Evolutionary conservation across 2,113 vertebrate genomes (phyloP).

Genomic region (Daphoenositta chrysoptera): DNA sequence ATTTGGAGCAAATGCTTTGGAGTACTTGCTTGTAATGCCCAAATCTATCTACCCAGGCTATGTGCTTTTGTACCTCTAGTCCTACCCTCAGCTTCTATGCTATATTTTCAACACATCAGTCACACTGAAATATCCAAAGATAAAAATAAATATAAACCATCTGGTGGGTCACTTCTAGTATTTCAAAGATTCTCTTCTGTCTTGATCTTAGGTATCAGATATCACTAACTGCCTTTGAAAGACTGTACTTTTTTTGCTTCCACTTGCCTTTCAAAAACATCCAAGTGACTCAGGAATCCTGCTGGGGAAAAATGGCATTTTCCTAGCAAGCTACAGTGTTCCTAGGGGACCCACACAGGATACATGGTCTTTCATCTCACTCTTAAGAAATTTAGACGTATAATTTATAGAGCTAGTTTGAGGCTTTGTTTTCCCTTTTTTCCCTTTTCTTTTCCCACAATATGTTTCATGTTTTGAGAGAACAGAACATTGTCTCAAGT

Average conservation of each 20-base stretch:
- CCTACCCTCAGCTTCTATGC: not conserved
- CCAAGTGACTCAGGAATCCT: conserved; percentile 10
- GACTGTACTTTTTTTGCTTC: not conserved
- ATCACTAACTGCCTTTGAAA: conserved; percentile 28
- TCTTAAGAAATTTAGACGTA: conserved; percentile 6
- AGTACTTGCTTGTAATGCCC: not conserved
- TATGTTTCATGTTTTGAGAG: not conserved
- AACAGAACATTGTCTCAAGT: not conserved
- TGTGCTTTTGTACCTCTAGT: not conserved
- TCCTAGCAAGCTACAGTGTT: conserved; percentile 1
- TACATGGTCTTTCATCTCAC: not conserved
- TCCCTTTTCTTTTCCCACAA: not conserved
- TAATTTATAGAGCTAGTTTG: not conserved
- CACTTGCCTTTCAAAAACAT: not conserved
- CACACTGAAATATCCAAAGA: not conserved
- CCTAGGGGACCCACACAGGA: not conserved
- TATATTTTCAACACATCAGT: not conserved
- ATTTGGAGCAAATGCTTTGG: not conserved
- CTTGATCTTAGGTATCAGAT: conserved; percentile 12
- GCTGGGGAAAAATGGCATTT: conserved; percentile 4
- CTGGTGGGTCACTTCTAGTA: not conserved
- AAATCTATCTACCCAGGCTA: not conserved
- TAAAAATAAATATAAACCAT: not conserved
- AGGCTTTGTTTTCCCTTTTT: not conserved
- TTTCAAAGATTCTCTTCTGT: conserved; percentile 8